Conservation (phyloP, 2,888 invertebrate species). For the Lasioglossum morio region DNA sequence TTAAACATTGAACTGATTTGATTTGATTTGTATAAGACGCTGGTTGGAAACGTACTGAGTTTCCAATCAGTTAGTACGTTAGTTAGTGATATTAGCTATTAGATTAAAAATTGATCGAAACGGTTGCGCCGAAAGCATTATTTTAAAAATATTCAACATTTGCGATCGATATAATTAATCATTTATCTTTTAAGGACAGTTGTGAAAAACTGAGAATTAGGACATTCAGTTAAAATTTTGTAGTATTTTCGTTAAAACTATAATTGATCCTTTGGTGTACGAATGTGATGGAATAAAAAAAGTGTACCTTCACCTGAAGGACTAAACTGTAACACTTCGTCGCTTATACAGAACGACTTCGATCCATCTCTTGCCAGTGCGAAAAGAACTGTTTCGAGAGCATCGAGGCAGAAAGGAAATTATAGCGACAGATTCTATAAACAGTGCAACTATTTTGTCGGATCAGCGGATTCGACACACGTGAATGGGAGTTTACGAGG, state of each 20-base stretch:
- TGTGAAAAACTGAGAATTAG: too few species aligned
- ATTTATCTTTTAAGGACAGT: too few species aligned
- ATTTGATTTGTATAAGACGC: too few species aligned
- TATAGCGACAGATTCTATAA: slow-evolving; percentile 60
- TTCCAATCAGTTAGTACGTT: too few species aligned
- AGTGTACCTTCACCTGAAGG: too few species aligned
- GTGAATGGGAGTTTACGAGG: slow-evolving; percentile 23
- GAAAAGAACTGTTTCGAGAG: slow-evolving; percentile 35
- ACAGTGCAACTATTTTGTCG: slow-evolving; percentile 16
- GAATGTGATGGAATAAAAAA: not conserved
- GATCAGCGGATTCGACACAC: slow-evolving; percentile 15
- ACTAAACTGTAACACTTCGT: not conserved
- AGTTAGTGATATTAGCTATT: too few species aligned
- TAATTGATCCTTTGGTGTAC: not conserved
- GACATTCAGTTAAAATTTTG: not conserved
- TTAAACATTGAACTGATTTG: too few species aligned
- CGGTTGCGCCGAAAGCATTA: too few species aligned
- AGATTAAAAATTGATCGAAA: too few species aligned
- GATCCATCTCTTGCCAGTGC: not conserved
- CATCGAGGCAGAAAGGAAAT: slow-evolving; percentile 54
- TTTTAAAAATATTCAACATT: too few species aligned
- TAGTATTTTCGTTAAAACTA: not conserved
- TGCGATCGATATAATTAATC: too few species aligned
- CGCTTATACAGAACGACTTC: not conserved
- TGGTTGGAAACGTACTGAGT: too few species aligned